Evolutionary conservation across 2,797 vertebrate genomes (phyloP).

Genomic region (Brachymystax lenok): DNA sequence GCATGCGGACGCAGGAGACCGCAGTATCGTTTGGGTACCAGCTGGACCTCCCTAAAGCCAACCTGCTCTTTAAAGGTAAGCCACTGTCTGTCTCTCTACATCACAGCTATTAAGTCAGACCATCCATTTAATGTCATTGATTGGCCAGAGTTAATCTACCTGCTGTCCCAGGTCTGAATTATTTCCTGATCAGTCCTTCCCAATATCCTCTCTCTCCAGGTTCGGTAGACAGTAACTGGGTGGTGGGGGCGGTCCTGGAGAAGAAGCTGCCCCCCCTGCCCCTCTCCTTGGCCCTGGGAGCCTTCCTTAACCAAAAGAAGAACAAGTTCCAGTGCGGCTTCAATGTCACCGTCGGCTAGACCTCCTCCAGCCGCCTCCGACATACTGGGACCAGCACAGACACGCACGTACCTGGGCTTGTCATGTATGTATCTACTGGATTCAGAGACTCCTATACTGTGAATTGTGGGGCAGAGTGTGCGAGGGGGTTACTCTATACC

Average conservation of each 20-base stretch:
- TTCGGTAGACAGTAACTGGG: conserved; percentile 91
- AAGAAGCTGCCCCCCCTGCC: conserved; percentile 91
- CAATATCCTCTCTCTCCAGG: conserved; percentile 60
- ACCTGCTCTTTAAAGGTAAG: conserved; percentile 90
- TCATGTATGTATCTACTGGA: conserved; percentile 69
- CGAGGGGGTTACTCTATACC: conserved; percentile 44
- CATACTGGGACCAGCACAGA: conserved; percentile 60
- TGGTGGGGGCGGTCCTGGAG: conserved; percentile 88
- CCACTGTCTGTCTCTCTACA: background rate
- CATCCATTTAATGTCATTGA: too few species aligned
- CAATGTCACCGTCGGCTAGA: conserved; percentile 88
- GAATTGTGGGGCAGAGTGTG: conserved; percentile 60
- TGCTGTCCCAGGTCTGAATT: background rate
- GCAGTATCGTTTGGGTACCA: conserved; percentile 88
- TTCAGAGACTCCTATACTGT: conserved; percentile 70
- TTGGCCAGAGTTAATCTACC: background rate
- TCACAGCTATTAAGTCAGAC: background rate
- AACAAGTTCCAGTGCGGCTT: conserved; percentile 96
- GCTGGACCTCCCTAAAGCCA: conserved; percentile 89
- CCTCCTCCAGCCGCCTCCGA: conserved; percentile 51
- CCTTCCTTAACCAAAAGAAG: conserved; percentile 91
- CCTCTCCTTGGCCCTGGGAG: conserved; percentile 87
- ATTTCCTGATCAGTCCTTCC: background rate
- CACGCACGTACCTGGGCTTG: conserved; percentile 72
- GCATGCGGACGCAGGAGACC: conserved; percentile 87